Base-by-base conservation (phyloP, 2,113 vertebrate species). In the Lophius piscatorius region DNA sequence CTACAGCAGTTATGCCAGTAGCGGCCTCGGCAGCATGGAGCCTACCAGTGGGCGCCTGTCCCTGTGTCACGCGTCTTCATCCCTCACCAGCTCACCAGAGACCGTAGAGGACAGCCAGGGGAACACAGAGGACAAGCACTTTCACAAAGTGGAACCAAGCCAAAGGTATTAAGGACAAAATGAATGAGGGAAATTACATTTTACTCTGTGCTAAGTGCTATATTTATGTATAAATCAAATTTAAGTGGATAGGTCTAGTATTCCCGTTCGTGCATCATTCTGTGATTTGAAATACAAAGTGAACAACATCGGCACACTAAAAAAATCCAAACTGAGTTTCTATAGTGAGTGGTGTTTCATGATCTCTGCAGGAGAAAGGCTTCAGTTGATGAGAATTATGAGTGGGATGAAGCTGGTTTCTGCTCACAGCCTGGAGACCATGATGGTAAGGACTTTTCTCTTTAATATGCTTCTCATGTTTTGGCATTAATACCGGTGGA, bases 1-100 rank as follows among this genome's bases (percentile, higher is more conserved):
- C 58, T 92, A 90, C 76, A 86, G 80, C 61, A 93, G 92, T 35
- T 92, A 89, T 9, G 89, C 91, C 29, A 93, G 92, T 80, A 93
- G 92, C 20, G 92, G 92, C 9, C 77, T 89, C 26, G 91, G 92
- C 8, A 93, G 92, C 71, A 82, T 93, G 75, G 92, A 90, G 46
- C 77, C 90, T 0, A 46, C 82, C 4, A 87, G 65, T 9, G 33
- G 79, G 44, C 87, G 73, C n/a, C 68, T 83, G 28, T 90, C 88
- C 4, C 4, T 81, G 16, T 86, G 85, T 74, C 68, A 76, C n/a
- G 78, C 88, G 8, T 87, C 89, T 12, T 86, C 89, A 2, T 75
- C 66, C 6, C 73, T 83, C 5, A 61, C 60, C 41, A 68, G 46
- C 70, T 89, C 87, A 33, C 87, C 87, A 2, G 86, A 84, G 52